Conservation (phyloP, 2,888 invertebrate species). For the Morpho achilles region DNA sequence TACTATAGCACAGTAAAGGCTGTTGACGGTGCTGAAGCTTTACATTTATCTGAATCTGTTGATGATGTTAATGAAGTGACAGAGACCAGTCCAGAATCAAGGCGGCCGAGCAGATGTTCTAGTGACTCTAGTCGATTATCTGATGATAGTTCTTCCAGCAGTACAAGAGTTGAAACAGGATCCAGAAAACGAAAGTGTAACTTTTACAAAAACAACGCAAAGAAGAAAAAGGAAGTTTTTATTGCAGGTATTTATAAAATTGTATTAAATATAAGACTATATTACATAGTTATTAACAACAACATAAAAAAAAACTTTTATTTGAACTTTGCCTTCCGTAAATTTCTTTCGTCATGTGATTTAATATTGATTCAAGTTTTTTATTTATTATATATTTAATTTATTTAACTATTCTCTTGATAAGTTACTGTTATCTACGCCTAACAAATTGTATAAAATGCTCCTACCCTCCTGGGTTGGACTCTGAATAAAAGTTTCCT, state of each 20-base stretch:
- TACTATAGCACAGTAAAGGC: constrained; percentile 70
- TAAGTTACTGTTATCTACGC: too few species aligned
- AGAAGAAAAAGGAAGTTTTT: constrained; percentile 46
- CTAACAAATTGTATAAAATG: too few species aligned
- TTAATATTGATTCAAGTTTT: too few species aligned
- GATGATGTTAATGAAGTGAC: constrained; percentile 45
- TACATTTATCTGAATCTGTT: constrained; percentile 45
- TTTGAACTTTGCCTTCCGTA: too few species aligned
- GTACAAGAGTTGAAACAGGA: constrained; percentile 47
- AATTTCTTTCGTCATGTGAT: too few species aligned
- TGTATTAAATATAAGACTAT: too few species aligned
- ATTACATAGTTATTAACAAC: too few species aligned
- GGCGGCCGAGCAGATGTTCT: constrained; percentile 64
- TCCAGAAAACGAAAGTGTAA: constrained; percentile 56
- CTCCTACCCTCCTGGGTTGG: too few species aligned
- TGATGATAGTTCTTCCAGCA: constrained; percentile 67
- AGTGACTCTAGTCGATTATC: constrained; percentile 69
- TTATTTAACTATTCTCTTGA: too few species aligned
- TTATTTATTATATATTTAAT: too few species aligned
- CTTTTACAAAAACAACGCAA: constrained; percentile 40
- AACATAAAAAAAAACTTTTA: too few species aligned
- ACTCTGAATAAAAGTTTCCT: too few species aligned
- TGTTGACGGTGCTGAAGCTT: constrained; percentile 61
- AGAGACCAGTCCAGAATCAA: constrained; percentile 55
- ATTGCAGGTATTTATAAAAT: constrained; percentile 37